These are phyloP conservation scores for Zeugodacus cucurbitae DNA, from an alignment of 1,140 invertebrate genomes.

Conservation along the genomic window DNA sequence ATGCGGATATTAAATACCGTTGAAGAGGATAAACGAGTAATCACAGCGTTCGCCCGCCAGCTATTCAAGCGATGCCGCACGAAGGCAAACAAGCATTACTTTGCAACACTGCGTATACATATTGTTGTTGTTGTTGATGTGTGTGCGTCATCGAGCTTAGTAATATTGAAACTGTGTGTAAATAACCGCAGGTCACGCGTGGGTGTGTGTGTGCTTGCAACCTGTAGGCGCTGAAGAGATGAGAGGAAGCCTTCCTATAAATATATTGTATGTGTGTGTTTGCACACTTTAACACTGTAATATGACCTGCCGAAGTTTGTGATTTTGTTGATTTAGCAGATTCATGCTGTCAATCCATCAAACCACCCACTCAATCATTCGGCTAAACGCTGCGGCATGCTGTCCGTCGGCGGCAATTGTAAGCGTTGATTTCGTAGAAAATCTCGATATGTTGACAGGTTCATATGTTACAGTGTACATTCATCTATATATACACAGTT, in stretches of 20 bases:
- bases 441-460: slow-evolving; percentile 27
- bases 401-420: background rate
- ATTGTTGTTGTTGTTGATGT: no score
- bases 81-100: background rate
- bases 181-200: slow-evolving; percentile 5
- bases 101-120: background rate
- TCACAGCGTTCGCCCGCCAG: background rate
- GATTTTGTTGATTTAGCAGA: slow-evolving; percentile 61
- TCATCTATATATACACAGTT: background rate
- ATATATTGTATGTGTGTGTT: background rate
- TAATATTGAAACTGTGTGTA: slow-evolving; percentile 19
- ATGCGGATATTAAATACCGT: slow-evolving; percentile 35
- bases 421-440: background rate
- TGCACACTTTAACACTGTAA: slow-evolving; percentile 8
- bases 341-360: slow-evolving; percentile 64
- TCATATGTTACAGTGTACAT: background rate
- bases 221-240: background rate
- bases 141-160: background rate
- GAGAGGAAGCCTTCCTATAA: background rate
- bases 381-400: slow-evolving; percentile 52
- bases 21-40: background rate
- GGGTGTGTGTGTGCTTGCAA: background rate
- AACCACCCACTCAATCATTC: slow-evolving; percentile 63
- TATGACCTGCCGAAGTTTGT: slow-evolving; percentile 54
- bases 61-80: background rate